Percentiles rank a stretch among this genome's conserved stretches.
Evolutionary conservation across 2,113 vertebrate species (phyloP).

Genomic region (Trichomycterus rosablanca): DNA sequence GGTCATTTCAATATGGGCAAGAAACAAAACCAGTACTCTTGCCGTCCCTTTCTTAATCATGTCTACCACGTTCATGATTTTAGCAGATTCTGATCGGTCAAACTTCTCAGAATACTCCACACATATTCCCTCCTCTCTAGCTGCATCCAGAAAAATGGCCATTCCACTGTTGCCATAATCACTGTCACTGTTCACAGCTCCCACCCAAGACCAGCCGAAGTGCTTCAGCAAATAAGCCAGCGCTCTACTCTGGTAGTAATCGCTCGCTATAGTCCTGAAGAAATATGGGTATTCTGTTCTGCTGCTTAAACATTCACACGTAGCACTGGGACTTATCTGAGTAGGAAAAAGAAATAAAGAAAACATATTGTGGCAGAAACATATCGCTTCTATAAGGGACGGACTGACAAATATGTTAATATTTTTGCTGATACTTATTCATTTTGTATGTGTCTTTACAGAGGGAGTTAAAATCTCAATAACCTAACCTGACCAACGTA

Average conservation of each 20-base stretch:
- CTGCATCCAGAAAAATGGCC: slow-evolving; percentile 61
- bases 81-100: slow-evolving; percentile 53
- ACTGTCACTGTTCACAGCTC: slow-evolving; percentile 64
- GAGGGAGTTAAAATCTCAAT: too few relatives aligned
- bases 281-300: slow-evolving; percentile 61
- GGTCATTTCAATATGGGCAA: slow-evolving; percentile 63
- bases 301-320: slow-evolving; percentile 66
- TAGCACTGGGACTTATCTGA: slow-evolving; percentile 68
- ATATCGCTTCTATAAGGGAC: background rate
- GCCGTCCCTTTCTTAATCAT: slow-evolving; percentile 59
- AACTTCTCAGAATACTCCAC: slow-evolving; percentile 64
- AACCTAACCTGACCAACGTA: too few relatives aligned
- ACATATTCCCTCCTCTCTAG: slow-evolving; percentile 61
- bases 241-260: slow-evolving; percentile 60
- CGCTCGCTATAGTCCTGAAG: slow-evolving; percentile 68
- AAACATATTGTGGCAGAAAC: background rate
- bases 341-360: background rate
- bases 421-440: too few relatives aligned
- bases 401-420: background rate
- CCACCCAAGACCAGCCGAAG: slow-evolving; percentile 71
- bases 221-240: slow-evolving; percentile 64
- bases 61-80: slow-evolving; percentile 59
- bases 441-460: too few relatives aligned
- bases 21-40: slow-evolving; percentile 63
- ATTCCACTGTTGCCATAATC: slow-evolving; percentile 70